Base-by-base conservation (phyloP, 1,140 invertebrate species). In the Apis dorsata region DNA sequence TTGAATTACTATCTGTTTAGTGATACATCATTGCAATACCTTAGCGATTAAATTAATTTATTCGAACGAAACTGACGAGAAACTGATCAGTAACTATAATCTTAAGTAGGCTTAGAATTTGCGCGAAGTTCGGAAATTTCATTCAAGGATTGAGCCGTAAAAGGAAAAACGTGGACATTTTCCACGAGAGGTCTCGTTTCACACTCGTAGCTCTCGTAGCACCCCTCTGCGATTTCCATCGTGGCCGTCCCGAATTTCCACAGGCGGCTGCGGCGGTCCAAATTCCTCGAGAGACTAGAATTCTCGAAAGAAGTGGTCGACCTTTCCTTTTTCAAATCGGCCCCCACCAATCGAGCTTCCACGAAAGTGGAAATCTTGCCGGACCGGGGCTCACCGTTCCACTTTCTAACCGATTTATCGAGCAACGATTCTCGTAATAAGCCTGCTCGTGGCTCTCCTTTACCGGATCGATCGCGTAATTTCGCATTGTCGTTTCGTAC, bases 351-450 rank as follows among this genome's bases (percentile, higher is more conserved):
- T 55, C 34, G 84, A 51, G 57, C 76, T 84, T 84, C 84, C 63
- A 63, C 62, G 75, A 89, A 84, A 82, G 85, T 88, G 81, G 81
- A 86, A 86, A 86, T 70, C 78, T 71, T 75, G 69, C 17, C 65
- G 51, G 51, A 21, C 44, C 66, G 51, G 69, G 71, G 82, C 80
- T 84, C 78, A 82, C 68, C 76, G 84, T 87, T 88, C 85, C 83
- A 89, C 88, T 90, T 90, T 90, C 90, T 83, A 86, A 85, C 60
- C 34, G 84, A 89, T 88, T 89, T 86, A 81, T 80, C 85, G 75
- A 76, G 77, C 66, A 57, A 78, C 63, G 86, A 75, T 69, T 71
- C 55, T 73, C 78, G 86, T 86, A 81, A 87, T 78, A 81, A 75
- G 80, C 59, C 79, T 55, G 53, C 44, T 34, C 9, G 60, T 15